These are phyloP conservation scores for Drosophila nigricruria DNA, from an alignment of 2,888 invertebrate species.

Conservation along the genomic window DNA sequence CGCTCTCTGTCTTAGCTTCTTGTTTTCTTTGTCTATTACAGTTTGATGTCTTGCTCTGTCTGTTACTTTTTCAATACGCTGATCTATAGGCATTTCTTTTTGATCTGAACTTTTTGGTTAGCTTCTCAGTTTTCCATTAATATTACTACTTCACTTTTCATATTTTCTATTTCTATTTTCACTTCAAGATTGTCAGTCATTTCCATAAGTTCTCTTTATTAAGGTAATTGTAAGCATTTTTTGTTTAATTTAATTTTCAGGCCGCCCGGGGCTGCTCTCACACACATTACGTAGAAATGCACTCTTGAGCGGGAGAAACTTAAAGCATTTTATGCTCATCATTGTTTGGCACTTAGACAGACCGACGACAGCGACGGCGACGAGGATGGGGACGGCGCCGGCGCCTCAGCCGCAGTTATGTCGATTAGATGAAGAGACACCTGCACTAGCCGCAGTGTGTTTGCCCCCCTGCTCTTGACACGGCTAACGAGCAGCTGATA, in stretches of 20 bases:
- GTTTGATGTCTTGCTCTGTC: too few species aligned
- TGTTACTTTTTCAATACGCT: too few species aligned
- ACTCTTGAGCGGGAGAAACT: conserved; percentile 30
- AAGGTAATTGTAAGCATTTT: neutral
- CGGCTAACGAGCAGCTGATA: conserved; percentile 75
- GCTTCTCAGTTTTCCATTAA: neutral
- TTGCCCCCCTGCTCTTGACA: conserved; percentile 38
- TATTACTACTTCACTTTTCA: neutral
- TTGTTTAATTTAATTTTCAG: neutral
- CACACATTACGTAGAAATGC: conserved; percentile 11
- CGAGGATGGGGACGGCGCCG: conserved; percentile 17
- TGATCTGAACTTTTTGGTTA: neutral
- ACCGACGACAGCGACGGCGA: conserved; percentile 36
- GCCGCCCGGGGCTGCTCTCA: conserved; percentile 9
- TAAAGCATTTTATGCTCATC: conserved; percentile 62
- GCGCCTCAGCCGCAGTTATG: conserved; percentile 46
- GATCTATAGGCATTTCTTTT: neutral
- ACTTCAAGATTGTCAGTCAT: neutral
- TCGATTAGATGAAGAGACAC: conserved; percentile 65
- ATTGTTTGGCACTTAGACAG: conserved; percentile 77
- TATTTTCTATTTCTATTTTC: neutral
- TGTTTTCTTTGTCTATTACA: too few species aligned
- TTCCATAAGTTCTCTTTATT: neutral
- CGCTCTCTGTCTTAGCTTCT: too few species aligned
- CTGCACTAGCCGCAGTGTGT: conserved; percentile 11